Evolutionary conservation across 2,797 vertebrate species (phyloP), one percentile per base, ranked within the genome.

Genomic region (Sebastes diaconus): DNA sequence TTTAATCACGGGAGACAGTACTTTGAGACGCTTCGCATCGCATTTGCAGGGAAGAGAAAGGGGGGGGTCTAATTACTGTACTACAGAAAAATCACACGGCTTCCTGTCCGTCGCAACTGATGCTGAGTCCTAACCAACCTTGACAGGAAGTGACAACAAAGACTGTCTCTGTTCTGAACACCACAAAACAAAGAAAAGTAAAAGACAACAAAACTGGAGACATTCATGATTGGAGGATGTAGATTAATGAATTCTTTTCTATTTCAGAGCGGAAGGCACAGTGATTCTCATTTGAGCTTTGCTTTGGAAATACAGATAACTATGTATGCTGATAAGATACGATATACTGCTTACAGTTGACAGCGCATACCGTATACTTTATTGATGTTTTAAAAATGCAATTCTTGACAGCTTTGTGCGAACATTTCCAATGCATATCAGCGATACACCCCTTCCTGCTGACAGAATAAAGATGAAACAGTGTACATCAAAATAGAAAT

Each of bases 1-100:
- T 98, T 98, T 99, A 99, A 99, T 98, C 97, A 99, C 91, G 90
- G 96, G 95, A 97, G 96, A 96, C 95, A 96, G 95, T 96, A 95
- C 97, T 97, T 97, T 97, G 96, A 97, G 96, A 96, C 97, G 95
- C 97, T 97, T 97, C 97, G 97, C 97, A 97, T 97, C 92, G 90
- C 96, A 97, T 97, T 97, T 98, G 96, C 96, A 96, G 95, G 93
- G 95, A 95, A 94, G 95, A 75, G 95, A 95, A 95, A 94, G 87
- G 94, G 94, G 93, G 95, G 94, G 59, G 12, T 14, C 96, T 99
- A 98, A 98, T 98, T 98, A 98, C 96, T 95, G 96, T 95, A 95
- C 76, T 93, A 94, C 95, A 96, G 95, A 95, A 91, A 93, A 91
- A 93, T 92, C 92, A 84, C 87, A 86, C 83, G 73, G 89, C 88